Evolutionary conservation across 1,140 invertebrate genomes (phyloP).

Genomic region (Calephelis virginiensis): DNA sequence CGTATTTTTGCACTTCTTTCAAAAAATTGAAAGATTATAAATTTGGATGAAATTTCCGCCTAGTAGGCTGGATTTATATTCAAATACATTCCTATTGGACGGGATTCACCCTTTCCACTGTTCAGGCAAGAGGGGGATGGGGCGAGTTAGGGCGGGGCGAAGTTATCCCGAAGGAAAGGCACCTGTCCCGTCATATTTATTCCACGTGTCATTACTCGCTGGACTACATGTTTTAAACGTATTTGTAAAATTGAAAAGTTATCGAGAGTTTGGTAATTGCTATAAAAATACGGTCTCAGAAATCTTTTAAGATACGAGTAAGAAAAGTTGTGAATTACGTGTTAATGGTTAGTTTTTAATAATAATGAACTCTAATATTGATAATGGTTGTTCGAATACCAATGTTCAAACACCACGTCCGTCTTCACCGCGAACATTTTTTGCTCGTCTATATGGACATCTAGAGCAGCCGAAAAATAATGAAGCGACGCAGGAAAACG

Average conservation of each 20-base stretch:
- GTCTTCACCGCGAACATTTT: conserved; percentile 83
- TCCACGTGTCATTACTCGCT: conserved; percentile 46
- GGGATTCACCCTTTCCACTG: conserved; percentile 41
- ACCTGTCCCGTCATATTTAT: conserved; percentile 62
- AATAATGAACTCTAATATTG: conserved; percentile 41
- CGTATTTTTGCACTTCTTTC: not conserved
- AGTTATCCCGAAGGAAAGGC: conserved; percentile 37
- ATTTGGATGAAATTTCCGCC: conserved; percentile 38
- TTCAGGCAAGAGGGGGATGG: conserved; percentile 38
- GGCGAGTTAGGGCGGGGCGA: conserved; percentile 44
- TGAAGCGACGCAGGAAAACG: conserved; percentile 24
- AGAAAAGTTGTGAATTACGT: not conserved
- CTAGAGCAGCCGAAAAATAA: conserved; percentile 68
- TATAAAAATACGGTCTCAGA: not conserved
- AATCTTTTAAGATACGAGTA: not conserved
- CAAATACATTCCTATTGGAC: conserved; percentile 44
- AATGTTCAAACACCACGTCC: conserved; percentile 69
- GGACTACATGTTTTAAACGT: conserved; percentile 42
- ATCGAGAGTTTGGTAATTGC: not conserved
- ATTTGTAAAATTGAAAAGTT: not conserved
- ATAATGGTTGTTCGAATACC: conserved; percentile 35
- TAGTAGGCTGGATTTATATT: conserved; percentile 38
- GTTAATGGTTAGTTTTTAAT: not conserved
- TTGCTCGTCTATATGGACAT: conserved; percentile 83
- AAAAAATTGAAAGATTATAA: conserved; percentile 20